Conservation (phyloP, 2,113 vertebrate genomes). For the Chinchilla lanigera region DNA sequence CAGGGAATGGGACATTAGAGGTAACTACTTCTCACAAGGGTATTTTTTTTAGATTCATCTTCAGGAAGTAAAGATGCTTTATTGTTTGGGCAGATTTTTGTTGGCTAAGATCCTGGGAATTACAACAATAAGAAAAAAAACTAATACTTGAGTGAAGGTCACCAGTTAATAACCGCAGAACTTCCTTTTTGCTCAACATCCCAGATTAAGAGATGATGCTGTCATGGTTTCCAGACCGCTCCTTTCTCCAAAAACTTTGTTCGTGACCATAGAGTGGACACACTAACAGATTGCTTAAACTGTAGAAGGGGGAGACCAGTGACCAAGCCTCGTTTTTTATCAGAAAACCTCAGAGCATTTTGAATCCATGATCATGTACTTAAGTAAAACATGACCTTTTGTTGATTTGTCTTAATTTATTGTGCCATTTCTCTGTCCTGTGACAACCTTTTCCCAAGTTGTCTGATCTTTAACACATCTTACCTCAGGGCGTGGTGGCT, state of each 20-base stretch:
- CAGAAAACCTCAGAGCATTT: constrained; percentile 18
- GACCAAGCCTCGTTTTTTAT: background rate
- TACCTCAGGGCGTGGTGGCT: too few species aligned
- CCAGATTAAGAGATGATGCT: background rate
- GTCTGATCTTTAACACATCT: background rate
- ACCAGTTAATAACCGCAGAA: background rate
- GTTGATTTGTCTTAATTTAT: background rate
- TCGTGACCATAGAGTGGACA: background rate
- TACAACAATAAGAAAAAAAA: background rate
- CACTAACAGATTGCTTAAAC: background rate
- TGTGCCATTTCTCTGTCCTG: background rate
- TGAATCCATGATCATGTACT: background rate
- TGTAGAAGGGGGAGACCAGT: background rate
- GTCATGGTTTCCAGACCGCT: background rate
- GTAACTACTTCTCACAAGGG: constrained; percentile 5
- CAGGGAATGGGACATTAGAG: background rate
- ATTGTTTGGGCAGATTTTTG: constrained; percentile 9
- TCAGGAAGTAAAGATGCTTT: constrained; percentile 54
- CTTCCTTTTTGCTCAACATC: background rate
- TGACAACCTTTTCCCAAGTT: background rate
- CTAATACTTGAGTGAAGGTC: constrained; percentile 21
- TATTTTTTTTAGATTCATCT: constrained; percentile 26
- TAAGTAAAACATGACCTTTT: constrained; percentile 33
- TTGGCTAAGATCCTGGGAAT: background rate
- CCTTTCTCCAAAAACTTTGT: background rate